Conservation (phyloP, 1,140 invertebrate species). For the Bombus affinis region DNA sequence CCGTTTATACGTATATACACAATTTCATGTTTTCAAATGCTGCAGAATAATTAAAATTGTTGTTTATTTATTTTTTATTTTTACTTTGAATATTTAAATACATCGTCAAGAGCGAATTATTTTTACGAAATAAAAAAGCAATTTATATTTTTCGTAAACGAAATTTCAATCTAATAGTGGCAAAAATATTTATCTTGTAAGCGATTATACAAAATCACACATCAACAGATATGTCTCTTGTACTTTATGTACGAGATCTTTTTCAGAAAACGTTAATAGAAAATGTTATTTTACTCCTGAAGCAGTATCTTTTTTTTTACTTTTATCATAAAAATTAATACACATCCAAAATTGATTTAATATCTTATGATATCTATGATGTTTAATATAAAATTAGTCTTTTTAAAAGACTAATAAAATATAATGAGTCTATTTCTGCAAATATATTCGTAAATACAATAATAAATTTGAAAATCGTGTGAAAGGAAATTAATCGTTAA, state of each 20-base stretch:
- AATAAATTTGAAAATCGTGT: conserved; percentile 15
- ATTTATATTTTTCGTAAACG: conserved; percentile 1
- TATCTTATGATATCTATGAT: conserved; percentile 38
- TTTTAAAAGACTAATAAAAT: not conserved
- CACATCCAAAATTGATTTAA: conserved; percentile 37
- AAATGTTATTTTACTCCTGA: conserved; percentile 69
- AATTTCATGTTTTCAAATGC: conserved; percentile 67
- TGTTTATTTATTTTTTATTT: conserved; percentile 18
- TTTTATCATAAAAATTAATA: conserved; percentile 42
- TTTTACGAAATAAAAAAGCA: conserved; percentile 16
- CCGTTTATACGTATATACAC: conserved; percentile 59
- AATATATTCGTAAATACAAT: conserved; percentile 21
- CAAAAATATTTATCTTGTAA: conserved; percentile 25
- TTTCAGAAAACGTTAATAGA: conserved; percentile 72
- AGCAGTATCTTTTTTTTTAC: conserved; percentile 54
- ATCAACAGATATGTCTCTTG: conserved; percentile 40
- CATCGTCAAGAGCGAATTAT: conserved; percentile 22
- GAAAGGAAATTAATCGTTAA: not conserved
- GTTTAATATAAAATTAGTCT: conserved; percentile 60
- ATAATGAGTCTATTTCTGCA: not conserved
- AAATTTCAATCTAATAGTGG: not conserved
- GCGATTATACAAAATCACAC: conserved; percentile 56
- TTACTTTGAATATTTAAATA: conserved; percentile 53
- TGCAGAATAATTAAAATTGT: conserved; percentile 58
- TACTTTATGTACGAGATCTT: conserved; percentile 68